A percentile compares a stretch with the other conserved stretches of the same genome.
Conservation (phyloP, 1,140 invertebrate genomes). For the Polypedilum pembai region DNA sequence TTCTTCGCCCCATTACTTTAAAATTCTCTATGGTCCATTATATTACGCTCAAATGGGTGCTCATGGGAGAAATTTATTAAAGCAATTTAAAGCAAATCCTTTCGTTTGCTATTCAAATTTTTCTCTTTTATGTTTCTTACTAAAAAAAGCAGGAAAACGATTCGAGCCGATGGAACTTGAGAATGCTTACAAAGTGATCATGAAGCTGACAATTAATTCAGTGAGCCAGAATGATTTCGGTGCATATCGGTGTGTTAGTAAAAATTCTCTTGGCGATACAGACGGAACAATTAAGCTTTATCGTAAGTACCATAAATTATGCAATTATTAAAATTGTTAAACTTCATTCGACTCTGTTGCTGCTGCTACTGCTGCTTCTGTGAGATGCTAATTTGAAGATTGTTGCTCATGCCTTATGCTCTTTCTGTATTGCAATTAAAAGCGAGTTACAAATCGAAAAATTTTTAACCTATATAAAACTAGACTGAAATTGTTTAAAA, state of each 20-base stretch:
- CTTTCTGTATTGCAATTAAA: too few species aligned
- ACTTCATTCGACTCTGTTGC: too few species aligned
- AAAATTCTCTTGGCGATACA: conserved; percentile 73
- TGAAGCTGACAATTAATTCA: conserved; percentile 60
- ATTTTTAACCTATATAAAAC: too few species aligned
- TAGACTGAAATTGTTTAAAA: too few species aligned
- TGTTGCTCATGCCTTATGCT: too few species aligned
- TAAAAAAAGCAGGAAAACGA: conserved; percentile 51
- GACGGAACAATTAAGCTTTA: conserved; percentile 75
- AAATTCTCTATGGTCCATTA: conserved; percentile 12
- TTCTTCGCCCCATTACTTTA: neutral
- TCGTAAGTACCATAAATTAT: conserved; percentile 46
- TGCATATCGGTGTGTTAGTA: conserved; percentile 72
- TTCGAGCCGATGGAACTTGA: conserved; percentile 57
- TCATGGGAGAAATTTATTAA: conserved; percentile 15
- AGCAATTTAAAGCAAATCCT: neutral
- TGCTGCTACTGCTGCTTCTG: too few species aligned
- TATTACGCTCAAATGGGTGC: neutral
- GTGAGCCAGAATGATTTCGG: conserved; percentile 58
- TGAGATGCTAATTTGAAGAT: too few species aligned
- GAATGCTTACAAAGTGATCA: conserved; percentile 64
- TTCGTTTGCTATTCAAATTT: neutral
- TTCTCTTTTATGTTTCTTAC: neutral
- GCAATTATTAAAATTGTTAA: too few species aligned
- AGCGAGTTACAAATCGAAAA: too few species aligned